These are phyloP conservation scores for Calameuta filiformis DNA, from an alignment of 2,888 invertebrate species.

Conservation along the genomic window DNA sequence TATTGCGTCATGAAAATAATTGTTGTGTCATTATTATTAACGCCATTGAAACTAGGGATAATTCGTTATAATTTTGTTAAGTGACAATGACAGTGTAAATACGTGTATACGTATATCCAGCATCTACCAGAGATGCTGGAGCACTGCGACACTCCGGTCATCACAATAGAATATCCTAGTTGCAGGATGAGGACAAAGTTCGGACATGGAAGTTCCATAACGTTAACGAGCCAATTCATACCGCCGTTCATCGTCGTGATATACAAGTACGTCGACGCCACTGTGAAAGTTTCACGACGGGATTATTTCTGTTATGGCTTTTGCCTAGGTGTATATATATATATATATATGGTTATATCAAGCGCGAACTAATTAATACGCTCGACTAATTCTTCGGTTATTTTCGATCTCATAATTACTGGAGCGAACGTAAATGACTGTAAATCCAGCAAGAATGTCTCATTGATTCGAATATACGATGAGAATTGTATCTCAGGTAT, in stretches of 20 bases:
- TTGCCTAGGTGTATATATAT: neutral
- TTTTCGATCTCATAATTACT: neutral
- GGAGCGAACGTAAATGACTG: neutral
- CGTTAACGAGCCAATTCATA: conserved; percentile 8
- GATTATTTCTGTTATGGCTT: neutral
- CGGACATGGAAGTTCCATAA: conserved; percentile 4
- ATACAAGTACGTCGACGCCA: neutral
- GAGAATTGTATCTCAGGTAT: neutral
- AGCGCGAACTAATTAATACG: neutral
- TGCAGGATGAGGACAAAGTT: conserved; percentile 1
- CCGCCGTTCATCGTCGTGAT: neutral
- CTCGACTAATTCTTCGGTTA: neutral
- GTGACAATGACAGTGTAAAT: neutral
- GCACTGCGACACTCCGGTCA: neutral
- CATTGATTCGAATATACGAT: neutral
- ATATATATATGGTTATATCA: neutral
- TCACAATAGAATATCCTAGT: conserved; percentile 4
- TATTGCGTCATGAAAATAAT: neutral
- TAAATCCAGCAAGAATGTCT: neutral
- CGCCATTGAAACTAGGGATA: neutral
- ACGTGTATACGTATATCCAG: neutral
- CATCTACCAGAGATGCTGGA: neutral
- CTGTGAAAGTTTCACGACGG: neutral
- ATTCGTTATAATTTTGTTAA: neutral
- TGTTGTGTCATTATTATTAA: neutral